Evolutionary conservation across 2,113 vertebrate genomes (phyloP).

Genomic region (Cyanistes caeruleus): DNA sequence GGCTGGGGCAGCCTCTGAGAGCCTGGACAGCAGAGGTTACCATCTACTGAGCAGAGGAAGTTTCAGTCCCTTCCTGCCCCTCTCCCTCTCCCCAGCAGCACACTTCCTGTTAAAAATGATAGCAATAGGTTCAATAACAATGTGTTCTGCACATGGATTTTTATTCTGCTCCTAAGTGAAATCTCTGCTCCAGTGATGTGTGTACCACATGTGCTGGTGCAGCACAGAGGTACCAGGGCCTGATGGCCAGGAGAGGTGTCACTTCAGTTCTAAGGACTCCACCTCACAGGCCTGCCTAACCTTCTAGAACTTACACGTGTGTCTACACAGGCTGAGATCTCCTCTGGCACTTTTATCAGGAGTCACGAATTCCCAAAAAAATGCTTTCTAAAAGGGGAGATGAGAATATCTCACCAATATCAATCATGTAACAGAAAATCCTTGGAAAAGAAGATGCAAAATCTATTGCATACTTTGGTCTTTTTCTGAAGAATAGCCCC

Average conservation of each 20-base stretch:
- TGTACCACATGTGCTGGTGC: fast-evolving
- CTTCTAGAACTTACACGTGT: neutral
- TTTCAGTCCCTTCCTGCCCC: neutral
- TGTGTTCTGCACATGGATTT: neutral
- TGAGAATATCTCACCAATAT: neutral
- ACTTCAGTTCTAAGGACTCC: neutral
- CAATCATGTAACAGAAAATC: neutral
- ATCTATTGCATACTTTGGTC: neutral
- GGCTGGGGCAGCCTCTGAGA: neutral
- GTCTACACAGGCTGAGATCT: neutral
- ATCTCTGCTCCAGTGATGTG: fast-evolving
- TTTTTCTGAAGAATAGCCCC: neutral
- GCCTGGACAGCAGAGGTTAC: neutral
- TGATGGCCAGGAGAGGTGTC: neutral
- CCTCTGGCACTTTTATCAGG: neutral
- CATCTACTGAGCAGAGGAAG: neutral
- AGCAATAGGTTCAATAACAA: neutral
- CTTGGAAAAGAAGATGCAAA: neutral
- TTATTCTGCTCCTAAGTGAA: neutral
- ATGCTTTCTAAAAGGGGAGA: neutral
- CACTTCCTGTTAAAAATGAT: neutral
- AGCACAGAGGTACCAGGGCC: neutral
- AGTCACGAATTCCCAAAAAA: neutral
- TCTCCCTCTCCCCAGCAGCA: neutral
- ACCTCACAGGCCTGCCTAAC: neutral